phyloP scores from a whole-genome alignment of 2,113 vertebrate genomes.

The Actenoides lindsayi region DNA sequence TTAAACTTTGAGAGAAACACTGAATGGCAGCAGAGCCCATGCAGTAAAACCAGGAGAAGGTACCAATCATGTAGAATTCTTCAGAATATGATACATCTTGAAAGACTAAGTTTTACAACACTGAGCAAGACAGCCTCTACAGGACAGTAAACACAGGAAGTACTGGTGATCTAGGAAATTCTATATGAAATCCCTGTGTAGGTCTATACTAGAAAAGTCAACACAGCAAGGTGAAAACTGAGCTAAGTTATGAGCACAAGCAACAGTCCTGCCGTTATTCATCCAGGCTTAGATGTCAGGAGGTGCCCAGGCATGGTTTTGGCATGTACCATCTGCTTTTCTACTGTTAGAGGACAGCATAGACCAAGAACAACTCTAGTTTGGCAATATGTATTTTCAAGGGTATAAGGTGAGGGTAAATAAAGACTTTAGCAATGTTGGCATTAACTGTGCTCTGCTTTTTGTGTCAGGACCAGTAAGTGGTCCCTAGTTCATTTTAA shows the following conservation, averaged over 20 bases:
- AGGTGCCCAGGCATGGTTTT: background rate
- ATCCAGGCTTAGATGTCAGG: background rate
- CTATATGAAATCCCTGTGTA: background rate
- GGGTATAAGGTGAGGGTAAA: background rate
- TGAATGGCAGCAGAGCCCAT: background rate
- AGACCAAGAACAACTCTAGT: background rate
- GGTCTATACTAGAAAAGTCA: background rate
- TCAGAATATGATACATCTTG: background rate
- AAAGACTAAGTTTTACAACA: background rate
- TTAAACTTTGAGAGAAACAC: background rate
- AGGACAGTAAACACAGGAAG: background rate
- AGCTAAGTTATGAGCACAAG: rapidly evolving
- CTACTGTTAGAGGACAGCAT: background rate
- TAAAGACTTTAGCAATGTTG: background rate
- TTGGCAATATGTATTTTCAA: background rate
- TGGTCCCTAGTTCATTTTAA: background rate
- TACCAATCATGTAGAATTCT: background rate
- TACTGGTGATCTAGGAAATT: background rate
- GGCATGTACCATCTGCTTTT: background rate
- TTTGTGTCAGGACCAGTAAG: background rate
- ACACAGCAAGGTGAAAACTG: background rate
- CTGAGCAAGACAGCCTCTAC: rapidly evolving
- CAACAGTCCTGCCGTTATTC: background rate
- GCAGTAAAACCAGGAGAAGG: background rate
- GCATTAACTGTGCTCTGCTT: background rate